These are phyloP conservation scores for Trisateles emortualis DNA, from an alignment of 2,888 invertebrate genomes.

Conservation along the genomic window DNA sequence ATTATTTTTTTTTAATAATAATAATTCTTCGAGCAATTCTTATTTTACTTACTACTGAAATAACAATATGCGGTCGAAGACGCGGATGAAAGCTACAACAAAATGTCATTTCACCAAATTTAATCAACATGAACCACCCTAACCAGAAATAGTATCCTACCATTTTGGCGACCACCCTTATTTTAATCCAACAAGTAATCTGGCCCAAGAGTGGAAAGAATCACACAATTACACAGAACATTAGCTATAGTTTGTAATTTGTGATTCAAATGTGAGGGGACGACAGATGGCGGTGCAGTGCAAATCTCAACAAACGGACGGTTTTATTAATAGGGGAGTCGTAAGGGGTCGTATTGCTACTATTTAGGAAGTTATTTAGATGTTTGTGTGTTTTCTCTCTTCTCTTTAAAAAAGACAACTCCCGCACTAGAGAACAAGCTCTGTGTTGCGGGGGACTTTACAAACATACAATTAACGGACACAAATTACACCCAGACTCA, in stretches of 20 bases:
- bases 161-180: slow-evolving; percentile 26
- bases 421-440: too few species aligned
- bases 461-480: too few species aligned
- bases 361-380: not conserved
- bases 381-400: not conserved
- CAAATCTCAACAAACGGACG: slow-evolving; percentile 29
- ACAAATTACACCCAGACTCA: too few species aligned
- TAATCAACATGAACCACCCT: slow-evolving; percentile 27
- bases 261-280: slow-evolving; percentile 57
- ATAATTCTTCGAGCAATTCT: too few species aligned
- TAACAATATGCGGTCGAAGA: too few species aligned
- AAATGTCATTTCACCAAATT: slow-evolving; percentile 11
- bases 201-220: slow-evolving; percentile 35
- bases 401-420: too few species aligned
- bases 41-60: too few species aligned
- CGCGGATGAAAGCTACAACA: too few species aligned
- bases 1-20: too few species aligned
- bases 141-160: slow-evolving; percentile 12
- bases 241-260: slow-evolving; percentile 55
- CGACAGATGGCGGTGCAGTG: slow-evolving; percentile 52
- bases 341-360: not conserved
- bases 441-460: too few species aligned
- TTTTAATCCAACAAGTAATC: slow-evolving; percentile 37
- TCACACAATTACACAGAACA: slow-evolving; percentile 56
- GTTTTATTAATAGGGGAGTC: slow-evolving; percentile 43